These are phyloP conservation scores for Martes martes DNA, from an alignment of 2,113 vertebrate genomes.

Conservation along the genomic window DNA sequence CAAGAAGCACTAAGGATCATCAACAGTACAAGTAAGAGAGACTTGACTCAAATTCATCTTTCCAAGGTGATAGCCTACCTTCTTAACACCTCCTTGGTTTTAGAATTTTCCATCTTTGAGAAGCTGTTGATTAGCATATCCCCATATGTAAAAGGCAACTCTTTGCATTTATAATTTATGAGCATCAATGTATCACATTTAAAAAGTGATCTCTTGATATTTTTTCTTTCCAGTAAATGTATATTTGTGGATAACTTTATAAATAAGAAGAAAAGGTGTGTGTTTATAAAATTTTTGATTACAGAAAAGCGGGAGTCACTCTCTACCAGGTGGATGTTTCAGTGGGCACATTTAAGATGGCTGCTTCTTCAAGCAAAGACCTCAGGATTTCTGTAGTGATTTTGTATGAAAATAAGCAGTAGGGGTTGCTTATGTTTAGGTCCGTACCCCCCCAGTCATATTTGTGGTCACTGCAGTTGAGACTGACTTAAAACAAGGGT, in stretches of 20 bases:
- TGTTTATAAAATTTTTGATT: not conserved
- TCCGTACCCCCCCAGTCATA: fast-evolving
- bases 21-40: slow-evolving; percentile 96
- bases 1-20: slow-evolving; percentile 98
- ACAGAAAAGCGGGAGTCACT: not conserved
- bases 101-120: not conserved
- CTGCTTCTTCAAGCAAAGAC: not conserved
- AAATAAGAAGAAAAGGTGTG: not conserved
- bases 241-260: not conserved
- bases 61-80: not conserved
- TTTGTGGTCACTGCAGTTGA: not conserved
- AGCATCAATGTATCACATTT: not conserved
- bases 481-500: not conserved
- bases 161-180: not conserved
- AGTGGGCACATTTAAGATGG: not conserved
- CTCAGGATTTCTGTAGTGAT: not conserved
- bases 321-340: not conserved
- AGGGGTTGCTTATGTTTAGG: not conserved
- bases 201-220: not conserved
- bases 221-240: not conserved
- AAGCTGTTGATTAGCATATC: not conserved
- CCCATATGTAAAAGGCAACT: not conserved
- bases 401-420: not conserved
- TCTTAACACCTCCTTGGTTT: not conserved
- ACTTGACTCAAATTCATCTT: not conserved